Base-by-base conservation (phyloP, 1,140 invertebrate genomes). In the Drosophila ficusphila region DNA sequence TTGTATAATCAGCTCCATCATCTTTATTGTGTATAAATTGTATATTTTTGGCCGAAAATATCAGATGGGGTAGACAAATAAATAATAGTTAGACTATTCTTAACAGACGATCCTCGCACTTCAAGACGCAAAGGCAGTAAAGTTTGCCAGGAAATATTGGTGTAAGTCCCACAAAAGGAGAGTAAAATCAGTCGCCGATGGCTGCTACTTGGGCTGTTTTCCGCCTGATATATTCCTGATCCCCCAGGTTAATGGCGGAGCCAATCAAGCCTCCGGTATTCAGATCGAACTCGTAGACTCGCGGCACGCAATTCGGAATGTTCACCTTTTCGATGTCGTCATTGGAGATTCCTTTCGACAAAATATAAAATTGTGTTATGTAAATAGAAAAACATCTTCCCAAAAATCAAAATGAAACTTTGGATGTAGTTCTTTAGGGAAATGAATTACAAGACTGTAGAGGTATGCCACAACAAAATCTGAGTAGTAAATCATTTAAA, bases 241-340 rank as follows among this genome's bases (percentile, higher is more conserved):
- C 94, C 5, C 94, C 95, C 12, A 95, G 90, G 74, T 95, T 95
- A 75, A 93, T 92, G 75, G 93, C 92, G 29, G 92, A 92, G 6
- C 92, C 93, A 3, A 94, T 74, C 12, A 94, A 94, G 39, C 93
- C 92, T 31, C 95, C 89, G 31, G 93, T 88, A 18, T 81, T 72
- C 18, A 93, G 92, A 78, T 95, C 93, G 46, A 96, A 91, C 67
- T 94, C 93, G 82, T 95, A 96, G 2, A 95, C 93, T 58, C 96
- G 93, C 3, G 95, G 95, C 67, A 96, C 95, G 39, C 94, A 95
- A 68, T 95, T 96, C 5, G 95, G 95, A n/a, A 96, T 92, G 91
- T 96, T 96, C 2, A 96, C 91, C 46, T 92, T 93, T 89, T 94
- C 93, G 33, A 96, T 95, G 25, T 93, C 93, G 51, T 93, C 92